Percentiles rank a stretch among this genome's conserved stretches.
These are phyloP conservation scores for Tenualosa ilisha DNA, from an alignment of 2,797 vertebrate species.

Conservation along the genomic window DNA sequence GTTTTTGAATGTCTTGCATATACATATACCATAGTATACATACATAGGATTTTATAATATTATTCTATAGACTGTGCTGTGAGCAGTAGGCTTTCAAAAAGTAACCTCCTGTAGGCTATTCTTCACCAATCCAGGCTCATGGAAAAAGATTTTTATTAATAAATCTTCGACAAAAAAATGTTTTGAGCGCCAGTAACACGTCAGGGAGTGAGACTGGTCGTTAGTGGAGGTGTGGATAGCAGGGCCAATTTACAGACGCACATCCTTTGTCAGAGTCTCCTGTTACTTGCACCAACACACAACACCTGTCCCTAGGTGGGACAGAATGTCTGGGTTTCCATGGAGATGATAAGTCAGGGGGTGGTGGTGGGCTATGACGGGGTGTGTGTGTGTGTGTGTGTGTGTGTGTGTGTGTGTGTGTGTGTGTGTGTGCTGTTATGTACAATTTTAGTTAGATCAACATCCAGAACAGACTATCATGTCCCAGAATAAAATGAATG, in stretches of 20 bases:
- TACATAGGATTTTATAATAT: too few species aligned
- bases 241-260: not conserved
- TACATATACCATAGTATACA: too few species aligned
- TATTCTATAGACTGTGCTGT: too few species aligned
- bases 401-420: not conserved
- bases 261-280: not conserved
- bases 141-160: too few species aligned
- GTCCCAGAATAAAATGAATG: conserved; percentile 23
- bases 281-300: not conserved
- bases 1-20: too few species aligned
- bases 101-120: too few species aligned
- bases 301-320: not conserved
- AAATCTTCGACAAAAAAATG: too few species aligned
- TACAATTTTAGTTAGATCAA: not conserved
- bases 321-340: not conserved
- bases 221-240: not conserved
- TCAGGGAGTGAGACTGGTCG: not conserved
- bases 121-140: too few species aligned
- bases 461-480: conserved; percentile 10
- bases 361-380: not conserved
- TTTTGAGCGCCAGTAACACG: not conserved
- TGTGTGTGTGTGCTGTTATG: conserved; percentile 5
- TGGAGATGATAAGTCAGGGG: too few species aligned
- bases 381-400: not conserved
- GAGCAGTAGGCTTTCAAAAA: too few species aligned